Conservation (phyloP, 2,888 invertebrate genomes). For the Drosophila cracens region DNA sequence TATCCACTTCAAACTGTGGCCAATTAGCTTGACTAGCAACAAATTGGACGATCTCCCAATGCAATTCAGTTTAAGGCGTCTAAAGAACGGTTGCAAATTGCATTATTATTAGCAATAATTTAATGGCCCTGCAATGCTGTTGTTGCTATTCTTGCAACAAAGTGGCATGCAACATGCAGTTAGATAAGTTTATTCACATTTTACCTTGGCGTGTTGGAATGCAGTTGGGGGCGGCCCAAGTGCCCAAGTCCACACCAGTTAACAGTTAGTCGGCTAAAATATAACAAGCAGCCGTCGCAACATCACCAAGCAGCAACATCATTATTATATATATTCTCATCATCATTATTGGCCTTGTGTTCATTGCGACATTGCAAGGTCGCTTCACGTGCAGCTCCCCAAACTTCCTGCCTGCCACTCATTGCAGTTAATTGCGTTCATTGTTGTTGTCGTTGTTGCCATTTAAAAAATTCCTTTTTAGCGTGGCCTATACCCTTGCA, state of each 20-base stretch:
- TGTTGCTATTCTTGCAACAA: constrained; percentile 29
- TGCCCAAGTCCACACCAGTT: constrained; percentile 39
- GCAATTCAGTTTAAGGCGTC: constrained; percentile 50
- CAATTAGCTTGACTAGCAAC: constrained; percentile 38
- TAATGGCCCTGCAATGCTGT: constrained; percentile 60
- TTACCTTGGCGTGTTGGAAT: constrained; percentile 68
- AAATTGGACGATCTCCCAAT: constrained; percentile 35
- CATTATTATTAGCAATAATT: constrained; percentile 69
- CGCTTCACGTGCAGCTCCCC: constrained; percentile 57
- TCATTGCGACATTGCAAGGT: constrained; percentile 74
- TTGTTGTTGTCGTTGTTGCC: constrained; percentile 53
- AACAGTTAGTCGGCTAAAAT: constrained; percentile 59
- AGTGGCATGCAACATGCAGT: constrained; percentile 76
- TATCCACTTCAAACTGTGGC: not conserved
- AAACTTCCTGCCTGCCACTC: constrained; percentile 68
- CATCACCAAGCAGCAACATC: constrained; percentile 15
- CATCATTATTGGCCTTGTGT: constrained; percentile 33
- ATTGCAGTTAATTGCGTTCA: constrained; percentile 62
- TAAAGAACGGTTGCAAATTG: constrained; percentile 48
- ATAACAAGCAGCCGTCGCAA: constrained; percentile 51
- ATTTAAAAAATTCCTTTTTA: constrained; percentile 68
- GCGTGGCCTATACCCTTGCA: constrained; percentile 25
- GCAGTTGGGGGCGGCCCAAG: constrained; percentile 56
- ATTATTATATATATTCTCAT: constrained; percentile 13
- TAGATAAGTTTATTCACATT: constrained; percentile 60